Evolutionary conservation across 1,140 invertebrate species (phyloP).

Genomic region (Ectropis grisescens): DNA sequence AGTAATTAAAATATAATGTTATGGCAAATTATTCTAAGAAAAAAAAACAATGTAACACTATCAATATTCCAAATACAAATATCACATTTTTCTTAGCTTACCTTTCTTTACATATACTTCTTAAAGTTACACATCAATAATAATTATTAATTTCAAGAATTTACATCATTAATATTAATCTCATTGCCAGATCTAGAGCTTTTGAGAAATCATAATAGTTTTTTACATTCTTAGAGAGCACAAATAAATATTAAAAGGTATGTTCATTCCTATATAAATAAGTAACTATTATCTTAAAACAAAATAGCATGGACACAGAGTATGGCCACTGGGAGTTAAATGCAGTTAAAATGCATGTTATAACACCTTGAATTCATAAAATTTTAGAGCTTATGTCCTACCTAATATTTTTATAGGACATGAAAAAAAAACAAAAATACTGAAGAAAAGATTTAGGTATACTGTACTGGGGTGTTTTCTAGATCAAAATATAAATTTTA

Average conservation of each 20-base stretch:
- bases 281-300: conserved; percentile 36
- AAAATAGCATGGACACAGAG: conserved; percentile 43
- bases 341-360: too few relatives aligned
- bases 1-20: too few relatives aligned
- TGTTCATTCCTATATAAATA: too few relatives aligned
- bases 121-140: conserved; percentile 50
- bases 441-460: too few relatives aligned
- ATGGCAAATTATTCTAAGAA: too few relatives aligned
- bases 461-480: too few relatives aligned
- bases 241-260: too few relatives aligned
- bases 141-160: conserved; percentile 48
- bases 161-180: conserved; percentile 49
- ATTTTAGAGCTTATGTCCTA: too few relatives aligned
- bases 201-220: conserved; percentile 27
- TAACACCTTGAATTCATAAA: too few relatives aligned
- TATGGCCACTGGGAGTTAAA: conserved; percentile 55
- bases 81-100: conserved; percentile 60
- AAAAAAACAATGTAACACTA: conserved; percentile 22
- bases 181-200: conserved; percentile 41
- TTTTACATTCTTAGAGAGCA: conserved; percentile 1
- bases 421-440: too few relatives aligned
- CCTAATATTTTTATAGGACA: too few relatives aligned
- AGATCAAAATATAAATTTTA: too few relatives aligned
- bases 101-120: conserved; percentile 58
- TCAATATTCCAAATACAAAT: conserved; percentile 68